A percentile compares a stretch with the other conserved stretches of the same genome.
Conservation (phyloP, 2,888 invertebrate species). For the Palloptera scutellata region DNA sequence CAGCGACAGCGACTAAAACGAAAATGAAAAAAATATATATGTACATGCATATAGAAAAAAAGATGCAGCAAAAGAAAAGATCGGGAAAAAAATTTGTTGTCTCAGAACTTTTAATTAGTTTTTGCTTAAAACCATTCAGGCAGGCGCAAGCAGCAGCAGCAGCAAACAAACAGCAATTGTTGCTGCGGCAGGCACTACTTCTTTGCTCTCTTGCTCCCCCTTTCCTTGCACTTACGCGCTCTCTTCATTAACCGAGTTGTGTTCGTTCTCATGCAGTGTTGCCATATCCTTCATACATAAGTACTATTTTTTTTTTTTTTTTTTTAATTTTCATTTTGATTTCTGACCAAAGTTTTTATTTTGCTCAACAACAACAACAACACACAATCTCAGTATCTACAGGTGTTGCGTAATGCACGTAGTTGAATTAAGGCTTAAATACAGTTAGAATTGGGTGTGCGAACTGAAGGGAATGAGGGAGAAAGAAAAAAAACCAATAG, state of each 20-base stretch:
- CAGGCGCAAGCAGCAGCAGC: slow-evolving; percentile 4
- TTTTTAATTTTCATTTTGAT: slow-evolving; percentile 20
- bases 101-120: slow-evolving; percentile 65
- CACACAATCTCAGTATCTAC: slow-evolving; percentile 20
- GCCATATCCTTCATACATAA: no score
- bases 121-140: slow-evolving; percentile 56
- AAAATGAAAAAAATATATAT: slow-evolving; percentile 16
- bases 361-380: no score
- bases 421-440: not conserved
- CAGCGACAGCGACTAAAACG: not conserved
- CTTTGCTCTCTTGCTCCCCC: no score
- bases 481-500: no score
- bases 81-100: slow-evolving; percentile 54
- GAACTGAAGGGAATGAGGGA: no score
- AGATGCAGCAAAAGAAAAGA: slow-evolving; percentile 38
- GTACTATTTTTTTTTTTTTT: not conserved
- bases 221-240: no score
- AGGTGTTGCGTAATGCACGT: not conserved
- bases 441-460: no score
- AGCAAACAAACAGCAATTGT: no score
- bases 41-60: no score
- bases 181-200: no score
- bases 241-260: no score
- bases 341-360: slow-evolving; percentile 29
- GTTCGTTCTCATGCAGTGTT: not conserved